Base-by-base conservation (phyloP, 1,140 invertebrate genomes). In the Diachasmimorpha longicaudata region DNA sequence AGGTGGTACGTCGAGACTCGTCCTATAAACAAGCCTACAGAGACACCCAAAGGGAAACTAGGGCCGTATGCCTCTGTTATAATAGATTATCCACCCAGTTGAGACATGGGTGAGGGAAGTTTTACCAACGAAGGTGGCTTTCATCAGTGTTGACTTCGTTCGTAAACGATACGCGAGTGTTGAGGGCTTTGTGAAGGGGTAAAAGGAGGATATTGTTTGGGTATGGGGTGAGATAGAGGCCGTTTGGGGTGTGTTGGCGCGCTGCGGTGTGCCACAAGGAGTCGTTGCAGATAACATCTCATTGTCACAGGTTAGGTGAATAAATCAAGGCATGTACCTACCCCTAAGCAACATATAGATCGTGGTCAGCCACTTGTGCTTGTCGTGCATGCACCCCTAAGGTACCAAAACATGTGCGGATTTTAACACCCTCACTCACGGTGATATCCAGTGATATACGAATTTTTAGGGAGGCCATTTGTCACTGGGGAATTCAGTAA, bases 271-370 rank as follows among this genome's bases (percentile, higher is more conserved):
- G 74, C 68, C 74, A 70, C 74, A 48, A 46, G 44, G 74, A 70
- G 67, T 75, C 74, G 74, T 63, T 75, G 67, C 74, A 75, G 86
- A 88, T 86, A 88, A 85, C 82, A 87, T 87, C 85, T 86, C 82
- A 84, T 85, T 86, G 84, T 85, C 82, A 81, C 80, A 80, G 78
- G 72, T 75, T 71, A 82, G 67, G 79, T 79, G 81, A 87, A 87
- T 83, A 84, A 83, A 83, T 81, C 82, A 82, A 76, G 58, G 48
- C 48, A 19, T 55, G 48, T 55, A 55, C 58, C 58, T 63, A 11
- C 19, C 58, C 58, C 19, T n/a, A 11, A 19, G 19, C 14, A 63
- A 23, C 23, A 14, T 25, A 63, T 63, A 63, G 25, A 63, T 23
- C 58, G 58, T 74, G 76, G 79, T 76, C 68, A 75, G 74, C 68